Base-by-base conservation (phyloP, 2,888 invertebrate genomes). In the Drosophila subsilvestris region DNA sequence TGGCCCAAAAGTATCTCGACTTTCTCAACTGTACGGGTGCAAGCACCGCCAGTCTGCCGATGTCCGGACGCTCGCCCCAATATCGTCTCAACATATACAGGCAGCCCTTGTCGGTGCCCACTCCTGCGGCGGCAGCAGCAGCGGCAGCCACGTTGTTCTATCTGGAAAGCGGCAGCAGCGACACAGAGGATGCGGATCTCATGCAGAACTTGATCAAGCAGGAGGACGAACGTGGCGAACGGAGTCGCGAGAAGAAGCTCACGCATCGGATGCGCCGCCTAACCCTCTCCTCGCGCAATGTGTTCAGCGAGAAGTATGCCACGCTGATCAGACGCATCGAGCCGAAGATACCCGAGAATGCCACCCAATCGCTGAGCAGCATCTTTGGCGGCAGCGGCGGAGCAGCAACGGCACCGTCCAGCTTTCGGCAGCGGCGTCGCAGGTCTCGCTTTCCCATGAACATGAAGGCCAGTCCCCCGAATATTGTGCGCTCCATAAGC, bases 251-350 rank as follows among this genome's bases (percentile, higher is more conserved):
- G 78, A 92, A 93, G 76, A 89, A 93, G 48, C 91, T 94, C 86
- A 82, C 94, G 61, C 88, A 94, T 20, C 94, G 94, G 54, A 93
- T 96, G 50, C 95, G 94, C 76, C 95, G 94, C 70, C 92, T 96
- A 0, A 95, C 94, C 84, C 93, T 89, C 90, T 92, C 94, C n/a
- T 94, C 94, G 0, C 93, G 93, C 53, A 93, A 93, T 86, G 93
- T 95, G 32, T 93, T 96, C 14, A 93, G 94, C 0, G 95, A 94
- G 85, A 94, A 94, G 85, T 94, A 95, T 78, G 93, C 93, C 1
- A 94, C 93, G n/a, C 90, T 94, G n/a, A 93, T 94, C 85, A 93
- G 93, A 37, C 93, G 93, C 42, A 88, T 63, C 12, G 84, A 86
- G 47, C 87, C 90, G 8, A 86, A 78, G 51, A 86, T 89, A 47